These are phyloP conservation scores for Thamnophis elegans DNA, from an alignment of 2,797 vertebrate species.

Conservation along the genomic window DNA sequence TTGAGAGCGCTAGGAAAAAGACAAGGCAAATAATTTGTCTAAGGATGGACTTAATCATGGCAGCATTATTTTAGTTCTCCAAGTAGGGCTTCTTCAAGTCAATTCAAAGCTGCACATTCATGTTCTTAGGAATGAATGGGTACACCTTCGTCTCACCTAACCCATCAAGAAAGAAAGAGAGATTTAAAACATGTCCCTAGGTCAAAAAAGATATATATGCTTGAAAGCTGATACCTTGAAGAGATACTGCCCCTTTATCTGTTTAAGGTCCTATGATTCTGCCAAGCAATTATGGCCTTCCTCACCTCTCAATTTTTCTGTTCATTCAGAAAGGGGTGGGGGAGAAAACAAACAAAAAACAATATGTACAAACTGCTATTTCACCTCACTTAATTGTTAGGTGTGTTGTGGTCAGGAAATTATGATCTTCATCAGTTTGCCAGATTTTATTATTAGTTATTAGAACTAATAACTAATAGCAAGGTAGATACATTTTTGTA, in stretches of 20 bases:
- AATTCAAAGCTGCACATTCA: neutral
- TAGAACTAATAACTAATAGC: neutral
- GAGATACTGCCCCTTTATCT: neutral
- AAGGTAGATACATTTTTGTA: neutral
- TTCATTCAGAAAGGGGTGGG: neutral
- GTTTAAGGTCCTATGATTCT: neutral
- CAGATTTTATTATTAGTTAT: too few relatives aligned
- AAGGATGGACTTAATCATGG: neutral
- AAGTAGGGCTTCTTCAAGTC: neutral
- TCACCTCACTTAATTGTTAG: neutral
- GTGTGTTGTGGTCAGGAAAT: neutral
- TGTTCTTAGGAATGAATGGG: neutral
- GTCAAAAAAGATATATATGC: neutral
- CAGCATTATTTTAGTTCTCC: neutral
- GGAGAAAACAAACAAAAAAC: neutral
- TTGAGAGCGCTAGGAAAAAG: neutral
- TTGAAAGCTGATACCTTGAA: neutral
- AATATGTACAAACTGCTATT: neutral
- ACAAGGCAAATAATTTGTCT: neutral
- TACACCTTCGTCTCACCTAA: neutral
- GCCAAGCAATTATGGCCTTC: neutral
- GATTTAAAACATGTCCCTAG: neutral
- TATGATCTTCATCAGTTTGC: neutral
- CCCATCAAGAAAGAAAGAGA: neutral
- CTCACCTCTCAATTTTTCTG: neutral